Conservation (phyloP, 2,113 vertebrate species). For the Apteryx owenii region DNA sequence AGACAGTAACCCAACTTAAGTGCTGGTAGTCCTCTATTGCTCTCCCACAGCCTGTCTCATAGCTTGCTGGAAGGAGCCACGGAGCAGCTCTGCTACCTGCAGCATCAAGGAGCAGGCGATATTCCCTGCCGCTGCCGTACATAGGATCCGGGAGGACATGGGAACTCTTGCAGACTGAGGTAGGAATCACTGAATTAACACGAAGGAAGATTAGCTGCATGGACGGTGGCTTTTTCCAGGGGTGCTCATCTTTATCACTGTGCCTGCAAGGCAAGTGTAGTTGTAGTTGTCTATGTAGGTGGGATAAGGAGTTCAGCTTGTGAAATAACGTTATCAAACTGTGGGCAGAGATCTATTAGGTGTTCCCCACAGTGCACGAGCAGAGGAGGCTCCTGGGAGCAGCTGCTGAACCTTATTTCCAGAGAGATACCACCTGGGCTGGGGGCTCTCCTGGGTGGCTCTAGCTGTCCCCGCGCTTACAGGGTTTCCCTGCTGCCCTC, state of each 20-base stretch:
- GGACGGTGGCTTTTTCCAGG: background rate
- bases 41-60: background rate
- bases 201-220: background rate
- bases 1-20: background rate
- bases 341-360: background rate
- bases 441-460: background rate
- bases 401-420: background rate
- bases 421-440: background rate
- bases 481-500: background rate
- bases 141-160: background rate
- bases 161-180: background rate
- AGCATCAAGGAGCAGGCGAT: background rate
- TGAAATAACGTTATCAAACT: background rate
- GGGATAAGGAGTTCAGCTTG: background rate
- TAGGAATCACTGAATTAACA: background rate
- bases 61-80: background rate
- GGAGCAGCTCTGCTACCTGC: background rate
- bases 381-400: background rate
- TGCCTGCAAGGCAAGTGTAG: background rate
- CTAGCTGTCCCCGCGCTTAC: fast-evolving
- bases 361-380: background rate
- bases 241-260: background rate
- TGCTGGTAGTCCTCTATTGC: background rate
- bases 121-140: too few species aligned
- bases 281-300: background rate